A percentile compares a stretch with the other conserved stretches of the same genome.
Evolutionary conservation across 2,888 invertebrate species (phyloP).

Genomic region (Drosophila imparisetae): DNA sequence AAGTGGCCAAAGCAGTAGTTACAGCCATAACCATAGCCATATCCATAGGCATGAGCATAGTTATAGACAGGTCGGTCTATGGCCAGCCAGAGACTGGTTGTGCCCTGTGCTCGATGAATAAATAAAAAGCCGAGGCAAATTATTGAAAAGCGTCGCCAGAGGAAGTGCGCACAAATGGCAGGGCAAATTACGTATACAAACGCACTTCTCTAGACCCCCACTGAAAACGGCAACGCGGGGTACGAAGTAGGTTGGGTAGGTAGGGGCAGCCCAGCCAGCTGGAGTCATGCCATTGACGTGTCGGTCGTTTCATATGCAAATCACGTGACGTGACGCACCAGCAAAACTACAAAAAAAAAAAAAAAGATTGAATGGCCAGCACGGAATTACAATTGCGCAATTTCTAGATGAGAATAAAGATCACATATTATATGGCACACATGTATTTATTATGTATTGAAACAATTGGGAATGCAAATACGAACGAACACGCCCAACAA

Average conservation of each 20-base stretch:
- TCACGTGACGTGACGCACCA: constrained; percentile 60
- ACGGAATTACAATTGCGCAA: constrained; percentile 66
- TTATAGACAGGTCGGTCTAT: constrained; percentile 17
- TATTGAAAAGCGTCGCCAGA: constrained; percentile 49
- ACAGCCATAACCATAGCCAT: constrained; percentile 10
- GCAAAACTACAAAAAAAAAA: constrained; percentile 22
- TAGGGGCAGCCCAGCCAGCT: background rate
- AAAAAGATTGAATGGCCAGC: constrained; percentile 46
- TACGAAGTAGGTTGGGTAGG: background rate
- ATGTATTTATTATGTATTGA: background rate
- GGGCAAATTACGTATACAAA: constrained; percentile 52
- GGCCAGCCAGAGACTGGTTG: constrained; percentile 49
- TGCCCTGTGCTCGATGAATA: constrained; percentile 51
- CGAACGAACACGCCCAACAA: constrained; percentile 7
- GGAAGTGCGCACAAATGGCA: constrained; percentile 64
- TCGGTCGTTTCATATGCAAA: constrained; percentile 70
- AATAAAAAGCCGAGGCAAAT: constrained; percentile 60
- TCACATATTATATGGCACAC: constrained; percentile 27
- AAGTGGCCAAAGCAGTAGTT: constrained; percentile 1
- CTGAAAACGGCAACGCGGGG: background rate
- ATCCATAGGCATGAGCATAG: constrained; percentile 22
- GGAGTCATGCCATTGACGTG: constrained; percentile 31
- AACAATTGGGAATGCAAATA: constrained; percentile 21
- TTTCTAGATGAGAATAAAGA: constrained; percentile 57
- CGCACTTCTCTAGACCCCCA: constrained; percentile 23